A percentile compares a stretch with the other conserved stretches of the same genome.
Evolutionary conservation across 2,888 invertebrate species (phyloP).

Genomic region (Agonopterix subpropinquella): DNA sequence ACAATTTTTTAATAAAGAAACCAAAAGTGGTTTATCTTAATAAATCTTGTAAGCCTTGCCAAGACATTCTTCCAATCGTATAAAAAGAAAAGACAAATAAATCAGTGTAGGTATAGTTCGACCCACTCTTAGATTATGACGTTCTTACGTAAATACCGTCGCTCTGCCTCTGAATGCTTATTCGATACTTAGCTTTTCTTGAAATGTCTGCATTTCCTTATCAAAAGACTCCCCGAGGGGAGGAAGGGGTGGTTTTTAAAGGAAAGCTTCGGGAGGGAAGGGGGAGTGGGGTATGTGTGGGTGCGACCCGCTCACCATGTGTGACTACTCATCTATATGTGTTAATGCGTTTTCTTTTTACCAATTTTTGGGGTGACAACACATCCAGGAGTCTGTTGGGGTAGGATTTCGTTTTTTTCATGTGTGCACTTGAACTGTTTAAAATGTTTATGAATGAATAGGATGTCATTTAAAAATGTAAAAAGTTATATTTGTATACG

Average conservation of each 20-base stretch:
- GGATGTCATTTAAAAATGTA: too few species aligned
- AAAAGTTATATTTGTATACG: too few species aligned
- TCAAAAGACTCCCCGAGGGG: conserved; percentile 64
- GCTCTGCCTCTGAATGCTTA: conserved; percentile 53
- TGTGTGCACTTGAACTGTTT: too few species aligned
- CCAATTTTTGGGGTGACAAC: conserved; percentile 65
- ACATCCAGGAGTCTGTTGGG: conserved; percentile 3
- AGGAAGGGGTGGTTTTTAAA: conserved; percentile 54
- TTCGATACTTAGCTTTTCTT: conserved; percentile 71
- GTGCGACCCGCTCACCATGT: conserved; percentile 41
- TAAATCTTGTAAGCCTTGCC: background rate
- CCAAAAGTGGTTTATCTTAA: background rate
- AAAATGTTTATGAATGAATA: too few species aligned
- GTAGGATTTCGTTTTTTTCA: too few species aligned
- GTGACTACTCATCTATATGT: conserved; percentile 72
- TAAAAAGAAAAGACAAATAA: conserved; percentile 1
- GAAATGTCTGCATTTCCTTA: conserved; percentile 76
- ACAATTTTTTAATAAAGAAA: background rate
- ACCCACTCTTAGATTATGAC: conserved; percentile 38
- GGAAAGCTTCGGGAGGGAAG: conserved; percentile 25
- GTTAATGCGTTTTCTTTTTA: conserved; percentile 77
- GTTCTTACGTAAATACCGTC: conserved; percentile 49
- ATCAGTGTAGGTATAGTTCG: background rate
- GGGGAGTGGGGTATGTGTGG: conserved; percentile 36
- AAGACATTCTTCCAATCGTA: background rate